phyloP scores from a whole-genome alignment of 2,797 vertebrate genomes.

The Cyclopterus lumpus region DNA sequence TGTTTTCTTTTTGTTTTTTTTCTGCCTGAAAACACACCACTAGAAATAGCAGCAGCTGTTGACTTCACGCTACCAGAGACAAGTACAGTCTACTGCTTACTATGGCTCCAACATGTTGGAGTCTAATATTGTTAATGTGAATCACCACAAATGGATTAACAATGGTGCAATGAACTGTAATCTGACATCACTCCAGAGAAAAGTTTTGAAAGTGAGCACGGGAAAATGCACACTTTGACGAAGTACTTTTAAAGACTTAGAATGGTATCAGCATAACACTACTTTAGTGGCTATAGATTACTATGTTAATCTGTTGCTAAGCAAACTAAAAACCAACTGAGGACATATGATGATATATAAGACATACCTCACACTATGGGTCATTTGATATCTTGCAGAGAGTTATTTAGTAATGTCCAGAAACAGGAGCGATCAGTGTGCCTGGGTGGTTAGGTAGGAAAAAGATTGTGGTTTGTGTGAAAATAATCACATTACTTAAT shows the following conservation, averaged over 20 bases:
- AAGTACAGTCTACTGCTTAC: slow-evolving; percentile 46
- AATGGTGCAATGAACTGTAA: slow-evolving; percentile 4
- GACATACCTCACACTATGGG: no score
- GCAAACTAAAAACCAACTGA: no score
- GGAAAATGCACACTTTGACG: not conserved
- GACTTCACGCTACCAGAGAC: slow-evolving; percentile 49
- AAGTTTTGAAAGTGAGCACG: not conserved
- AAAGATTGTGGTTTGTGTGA: no score
- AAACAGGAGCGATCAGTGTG: no score
- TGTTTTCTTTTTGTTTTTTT: slow-evolving; percentile 38
- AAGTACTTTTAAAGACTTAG: not conserved
- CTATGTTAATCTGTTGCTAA: no score
- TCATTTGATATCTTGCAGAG: no score
- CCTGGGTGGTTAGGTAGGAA: no score
- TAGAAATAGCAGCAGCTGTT: slow-evolving; percentile 70
- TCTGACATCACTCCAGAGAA: not conserved
- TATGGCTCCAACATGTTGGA: slow-evolving; percentile 6
- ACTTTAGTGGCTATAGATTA: not conserved
- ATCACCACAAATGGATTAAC: slow-evolving; percentile 8
- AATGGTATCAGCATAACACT: not conserved
- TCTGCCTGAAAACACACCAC: slow-evolving; percentile 69
- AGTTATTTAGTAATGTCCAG: no score
- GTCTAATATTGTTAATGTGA: slow-evolving; percentile 19
- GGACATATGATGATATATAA: no score
- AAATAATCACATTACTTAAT: not conserved